Evolutionary conservation across 1,140 invertebrate genomes (phyloP).

Genomic region (Melitaea cinxia): DNA sequence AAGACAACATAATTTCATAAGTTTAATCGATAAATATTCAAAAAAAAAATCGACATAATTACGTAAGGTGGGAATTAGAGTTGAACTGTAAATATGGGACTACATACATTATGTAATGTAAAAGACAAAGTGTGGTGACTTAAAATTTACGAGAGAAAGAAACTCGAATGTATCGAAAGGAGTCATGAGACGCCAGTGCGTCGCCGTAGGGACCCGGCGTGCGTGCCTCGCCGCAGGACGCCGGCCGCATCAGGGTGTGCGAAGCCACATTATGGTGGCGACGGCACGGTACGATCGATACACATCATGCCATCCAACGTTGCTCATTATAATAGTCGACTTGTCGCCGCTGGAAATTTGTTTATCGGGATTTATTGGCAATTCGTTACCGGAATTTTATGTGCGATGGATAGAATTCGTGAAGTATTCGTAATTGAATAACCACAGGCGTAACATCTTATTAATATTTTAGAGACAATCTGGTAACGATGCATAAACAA

Average conservation of each 20-base stretch:
- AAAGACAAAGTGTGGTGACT: slow-evolving; percentile 40
- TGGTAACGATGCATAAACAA: not conserved
- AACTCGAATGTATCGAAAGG: slow-evolving; percentile 45
- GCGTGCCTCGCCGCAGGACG: slow-evolving; percentile 65
- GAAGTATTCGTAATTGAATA: slow-evolving; percentile 9
- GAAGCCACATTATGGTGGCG: slow-evolving; percentile 58
- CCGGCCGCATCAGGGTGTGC: slow-evolving; percentile 58
- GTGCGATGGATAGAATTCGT: not conserved
- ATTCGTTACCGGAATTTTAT: slow-evolving; percentile 24
- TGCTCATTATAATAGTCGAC: slow-evolving; percentile 32
- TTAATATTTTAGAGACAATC: not conserved
- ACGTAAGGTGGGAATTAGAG: slow-evolving; percentile 22
- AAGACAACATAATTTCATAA: not conserved
- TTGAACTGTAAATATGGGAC: slow-evolving; percentile 19
- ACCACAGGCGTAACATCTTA: not conserved
- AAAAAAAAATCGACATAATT: slow-evolving; percentile 10
- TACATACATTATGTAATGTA: slow-evolving; percentile 23
- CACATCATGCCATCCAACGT: slow-evolving; percentile 41
- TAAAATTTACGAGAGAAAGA: slow-evolving; percentile 52
- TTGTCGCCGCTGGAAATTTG: slow-evolving; percentile 34
- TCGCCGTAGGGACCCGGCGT: slow-evolving; percentile 61
- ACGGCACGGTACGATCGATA: slow-evolving; percentile 65
- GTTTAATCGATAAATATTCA: slow-evolving; percentile 4
- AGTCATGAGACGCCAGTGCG: slow-evolving; percentile 50
- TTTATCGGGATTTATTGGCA: slow-evolving; percentile 26